Percentiles rank a stretch among this genome's conserved stretches.
Evolutionary conservation across 2,797 vertebrate genomes (phyloP).

Genomic region (Oreortyx pictus): DNA sequence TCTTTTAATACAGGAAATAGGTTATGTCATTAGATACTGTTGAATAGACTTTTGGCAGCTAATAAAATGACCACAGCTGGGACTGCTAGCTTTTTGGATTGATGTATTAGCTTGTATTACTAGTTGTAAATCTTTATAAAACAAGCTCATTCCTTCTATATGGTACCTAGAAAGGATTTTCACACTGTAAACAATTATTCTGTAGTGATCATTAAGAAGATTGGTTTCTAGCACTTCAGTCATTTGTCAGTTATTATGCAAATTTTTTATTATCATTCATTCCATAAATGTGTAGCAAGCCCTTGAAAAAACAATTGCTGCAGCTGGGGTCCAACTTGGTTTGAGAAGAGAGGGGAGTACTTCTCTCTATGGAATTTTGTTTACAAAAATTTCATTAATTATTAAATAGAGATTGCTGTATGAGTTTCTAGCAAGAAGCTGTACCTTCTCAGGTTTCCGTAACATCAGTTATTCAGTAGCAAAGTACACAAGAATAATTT

Average conservation of each 20-base stretch:
- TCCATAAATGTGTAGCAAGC: neutral
- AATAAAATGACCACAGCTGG: constrained; percentile 11
- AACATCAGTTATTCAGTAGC: neutral
- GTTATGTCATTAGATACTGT: neutral
- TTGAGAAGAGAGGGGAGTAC: neutral
- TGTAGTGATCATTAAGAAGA: neutral
- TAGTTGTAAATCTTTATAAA: constrained; percentile 36
- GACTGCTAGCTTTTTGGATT: constrained; percentile 27
- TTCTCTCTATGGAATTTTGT: neutral
- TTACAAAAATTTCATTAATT: neutral
- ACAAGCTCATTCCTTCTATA: neutral
- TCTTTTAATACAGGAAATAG: constrained; percentile 10
- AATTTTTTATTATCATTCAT: neutral
- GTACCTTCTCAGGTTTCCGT: neutral
- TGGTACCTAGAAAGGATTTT: neutral
- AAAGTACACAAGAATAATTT: neutral
- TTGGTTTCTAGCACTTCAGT: neutral
- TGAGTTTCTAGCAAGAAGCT: neutral
- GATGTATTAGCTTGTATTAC: constrained; percentile 20
- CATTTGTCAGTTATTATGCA: neutral
- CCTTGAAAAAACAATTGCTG: neutral
- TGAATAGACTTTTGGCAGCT: constrained; percentile 23
- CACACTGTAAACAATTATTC: neutral
- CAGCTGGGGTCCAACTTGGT: neutral
- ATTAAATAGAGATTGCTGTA: neutral